Evolutionary conservation across 2,113 vertebrate species (phyloP).

Genomic region (Pelobates fuscus): DNA sequence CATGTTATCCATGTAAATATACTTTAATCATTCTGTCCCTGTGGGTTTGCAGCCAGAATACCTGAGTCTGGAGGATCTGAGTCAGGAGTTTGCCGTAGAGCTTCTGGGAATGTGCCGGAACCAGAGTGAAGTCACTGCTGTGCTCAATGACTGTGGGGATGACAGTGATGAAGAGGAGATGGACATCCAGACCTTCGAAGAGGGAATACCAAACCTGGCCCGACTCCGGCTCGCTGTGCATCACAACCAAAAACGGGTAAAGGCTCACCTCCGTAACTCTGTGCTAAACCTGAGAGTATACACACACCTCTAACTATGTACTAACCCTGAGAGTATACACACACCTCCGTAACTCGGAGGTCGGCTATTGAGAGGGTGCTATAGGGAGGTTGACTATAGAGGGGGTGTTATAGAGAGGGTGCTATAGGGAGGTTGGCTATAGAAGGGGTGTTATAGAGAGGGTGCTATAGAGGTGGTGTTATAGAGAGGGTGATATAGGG

Average conservation of each 20-base stretch:
- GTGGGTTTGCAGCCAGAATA: slow-evolving; percentile 78
- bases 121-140: slow-evolving; percentile 85
- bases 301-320: not conserved
- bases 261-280: not conserved
- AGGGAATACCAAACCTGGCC: slow-evolving; percentile 84
- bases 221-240: slow-evolving; percentile 83
- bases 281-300: not conserved
- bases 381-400: too few relatives aligned
- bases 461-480: too few relatives aligned
- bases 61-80: slow-evolving; percentile 76
- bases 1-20: too few relatives aligned
- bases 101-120: slow-evolving; percentile 89
- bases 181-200: slow-evolving; percentile 79
- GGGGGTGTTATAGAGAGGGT: too few relatives aligned
- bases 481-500: too few relatives aligned
- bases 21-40: not conserved
- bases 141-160: slow-evolving; percentile 75
- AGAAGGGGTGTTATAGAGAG: too few relatives aligned
- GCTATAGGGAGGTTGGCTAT: too few relatives aligned
- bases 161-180: slow-evolving; percentile 64
- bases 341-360: too few relatives aligned
- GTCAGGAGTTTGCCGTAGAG: slow-evolving; percentile 87
- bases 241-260: slow-evolving; percentile 83
- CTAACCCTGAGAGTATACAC: too few relatives aligned
- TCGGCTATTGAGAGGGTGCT: too few relatives aligned